These are phyloP conservation scores for Chionomys nivalis DNA, from an alignment of 2,113 vertebrate species.

Conservation along the genomic window DNA sequence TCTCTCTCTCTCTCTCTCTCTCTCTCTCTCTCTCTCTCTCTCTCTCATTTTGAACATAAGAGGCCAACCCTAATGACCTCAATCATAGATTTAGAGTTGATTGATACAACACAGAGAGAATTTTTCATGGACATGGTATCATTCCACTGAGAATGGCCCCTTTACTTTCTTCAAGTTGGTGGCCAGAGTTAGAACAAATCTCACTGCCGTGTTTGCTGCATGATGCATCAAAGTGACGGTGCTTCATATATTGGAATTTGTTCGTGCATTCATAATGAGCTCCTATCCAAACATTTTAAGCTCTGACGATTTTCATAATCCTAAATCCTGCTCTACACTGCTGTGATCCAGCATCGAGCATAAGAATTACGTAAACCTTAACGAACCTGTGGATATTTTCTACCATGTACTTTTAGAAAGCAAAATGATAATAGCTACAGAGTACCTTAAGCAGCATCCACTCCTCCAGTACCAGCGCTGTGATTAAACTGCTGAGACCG, in stretches of 20 bases:
- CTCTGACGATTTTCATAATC: neutral
- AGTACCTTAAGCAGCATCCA: fast-evolving
- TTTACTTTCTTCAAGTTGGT: neutral
- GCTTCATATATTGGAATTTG: neutral
- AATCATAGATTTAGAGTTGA: neutral
- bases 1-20: neutral
- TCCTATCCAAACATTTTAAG: neutral
- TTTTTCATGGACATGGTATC: neutral
- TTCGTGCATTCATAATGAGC: neutral
- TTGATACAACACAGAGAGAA: neutral
- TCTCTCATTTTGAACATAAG: neutral
- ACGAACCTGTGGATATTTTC: neutral
- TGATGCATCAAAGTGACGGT: neutral
- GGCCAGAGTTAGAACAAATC: neutral
- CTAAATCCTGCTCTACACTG: neutral
- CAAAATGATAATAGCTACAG: fast-evolving
- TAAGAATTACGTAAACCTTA: neutral
- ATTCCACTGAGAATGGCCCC: neutral
- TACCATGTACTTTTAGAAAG: neutral
- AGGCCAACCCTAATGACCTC: neutral
- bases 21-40: neutral
- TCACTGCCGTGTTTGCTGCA: neutral
- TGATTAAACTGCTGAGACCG: neutral
- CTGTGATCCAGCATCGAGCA: neutral
- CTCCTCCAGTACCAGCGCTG: neutral